phyloP scores from a whole-genome alignment of 53 echinoderm and acorn worm species.

The Paracentrotus lividus region DNA sequence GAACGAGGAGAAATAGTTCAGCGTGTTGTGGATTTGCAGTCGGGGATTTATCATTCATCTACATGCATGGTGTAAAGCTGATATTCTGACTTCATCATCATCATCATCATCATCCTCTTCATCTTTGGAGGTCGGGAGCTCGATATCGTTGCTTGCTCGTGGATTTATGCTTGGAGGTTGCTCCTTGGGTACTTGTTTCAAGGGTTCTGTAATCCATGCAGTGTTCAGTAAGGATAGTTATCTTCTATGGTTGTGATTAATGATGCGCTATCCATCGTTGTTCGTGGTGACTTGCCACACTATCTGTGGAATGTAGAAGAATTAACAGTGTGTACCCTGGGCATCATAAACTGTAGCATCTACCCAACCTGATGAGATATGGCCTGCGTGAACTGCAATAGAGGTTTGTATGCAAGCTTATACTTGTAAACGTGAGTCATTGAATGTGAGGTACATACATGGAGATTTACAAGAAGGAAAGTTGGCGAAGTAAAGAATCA shows the following conservation, averaged over 20 bases:
- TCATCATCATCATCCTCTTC: constrained; percentile 26
- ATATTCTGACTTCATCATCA: background rate
- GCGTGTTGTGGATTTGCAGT: constrained; percentile 40
- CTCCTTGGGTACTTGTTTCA: background rate
- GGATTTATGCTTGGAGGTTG: background rate
- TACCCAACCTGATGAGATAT: constrained; percentile 10
- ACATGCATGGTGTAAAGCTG: constrained; percentile 6
- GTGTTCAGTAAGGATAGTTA: background rate
- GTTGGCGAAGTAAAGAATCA: background rate
- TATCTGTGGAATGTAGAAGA: constrained; percentile 45
- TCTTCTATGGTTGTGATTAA: constrained; percentile 8
- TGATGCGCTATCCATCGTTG: background rate
- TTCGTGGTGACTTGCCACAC: background rate
- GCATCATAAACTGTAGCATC: constrained; percentile 18
- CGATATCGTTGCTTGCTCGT: background rate
- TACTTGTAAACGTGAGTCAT: background rate
- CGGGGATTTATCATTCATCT: background rate
- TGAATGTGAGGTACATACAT: too few relatives aligned
- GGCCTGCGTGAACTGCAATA: constrained; percentile 33
- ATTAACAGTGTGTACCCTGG: constrained; percentile 8
- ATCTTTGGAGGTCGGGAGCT: background rate
- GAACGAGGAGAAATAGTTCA: constrained; percentile 11
- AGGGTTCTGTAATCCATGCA: background rate
- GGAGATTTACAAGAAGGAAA: too few relatives aligned
- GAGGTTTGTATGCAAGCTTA: background rate